Conservation (phyloP, 2,797 vertebrate species). For the Momotus momota region DNA sequence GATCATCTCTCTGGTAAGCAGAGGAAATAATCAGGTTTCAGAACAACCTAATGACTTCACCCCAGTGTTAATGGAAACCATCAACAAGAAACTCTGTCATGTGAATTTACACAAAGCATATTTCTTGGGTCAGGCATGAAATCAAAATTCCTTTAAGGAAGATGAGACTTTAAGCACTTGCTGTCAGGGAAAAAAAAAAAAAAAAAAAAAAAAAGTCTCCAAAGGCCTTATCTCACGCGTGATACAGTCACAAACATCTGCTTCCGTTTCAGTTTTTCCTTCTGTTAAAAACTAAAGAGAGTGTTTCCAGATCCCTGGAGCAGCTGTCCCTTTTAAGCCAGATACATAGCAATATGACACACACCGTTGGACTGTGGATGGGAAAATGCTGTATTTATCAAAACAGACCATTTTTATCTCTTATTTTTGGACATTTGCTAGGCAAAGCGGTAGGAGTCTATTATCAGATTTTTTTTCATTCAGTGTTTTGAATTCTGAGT, state of each 20-base stretch:
- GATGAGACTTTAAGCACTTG: conserved; percentile 63
- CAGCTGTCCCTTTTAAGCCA: conserved; percentile 71
- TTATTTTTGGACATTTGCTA: neutral
- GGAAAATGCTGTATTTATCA: conserved; percentile 35
- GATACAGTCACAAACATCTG: conserved; percentile 65
- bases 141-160: conserved; percentile 73
- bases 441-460: neutral
- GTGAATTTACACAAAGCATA: conserved; percentile 56
- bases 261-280: conserved; percentile 63
- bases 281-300: conserved; percentile 67
- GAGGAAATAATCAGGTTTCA: neutral
- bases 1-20: neutral
- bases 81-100: conserved; percentile 40
- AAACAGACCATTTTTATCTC: conserved; percentile 23
- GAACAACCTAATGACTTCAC: conserved; percentile 39
- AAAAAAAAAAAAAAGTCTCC: conserved; percentile 28
- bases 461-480: neutral
- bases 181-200: neutral
- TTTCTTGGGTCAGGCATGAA: conserved; percentile 61
- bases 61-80: conserved; percentile 8
- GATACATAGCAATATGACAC: conserved; percentile 42
- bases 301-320: conserved; percentile 59
- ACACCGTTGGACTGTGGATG: conserved; percentile 21
- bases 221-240: conserved; percentile 35
- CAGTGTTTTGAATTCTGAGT: neutral